Percentiles rank a stretch among this genome's conserved stretches.
These are phyloP conservation scores for Tipula helvola DNA, from an alignment of 2,888 invertebrate genomes.

Conservation along the genomic window DNA sequence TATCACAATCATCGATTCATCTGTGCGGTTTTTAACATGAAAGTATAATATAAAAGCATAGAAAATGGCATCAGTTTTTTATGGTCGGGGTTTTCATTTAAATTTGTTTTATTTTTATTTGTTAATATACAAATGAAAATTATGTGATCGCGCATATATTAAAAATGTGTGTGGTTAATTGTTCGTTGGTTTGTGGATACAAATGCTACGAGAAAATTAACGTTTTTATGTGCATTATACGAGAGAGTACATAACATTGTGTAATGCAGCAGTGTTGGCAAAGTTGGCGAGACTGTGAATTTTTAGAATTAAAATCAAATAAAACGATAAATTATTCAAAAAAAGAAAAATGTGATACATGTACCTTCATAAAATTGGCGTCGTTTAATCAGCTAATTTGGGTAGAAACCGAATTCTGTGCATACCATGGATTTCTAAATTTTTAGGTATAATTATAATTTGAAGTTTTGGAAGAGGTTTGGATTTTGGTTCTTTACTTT, in stretches of 20 bases:
- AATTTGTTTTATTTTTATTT: not conserved
- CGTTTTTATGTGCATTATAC: not conserved
- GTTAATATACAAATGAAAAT: not conserved
- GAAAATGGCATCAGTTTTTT: not conserved
- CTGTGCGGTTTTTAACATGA: not conserved
- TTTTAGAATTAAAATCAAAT: not conserved
- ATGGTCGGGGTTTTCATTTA: not conserved
- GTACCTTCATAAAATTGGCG: no score
- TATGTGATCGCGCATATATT: constrained; percentile 4
- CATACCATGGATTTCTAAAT: no score
- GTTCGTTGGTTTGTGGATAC: not conserved
- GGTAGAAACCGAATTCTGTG: no score
- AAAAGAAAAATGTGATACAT: no score
- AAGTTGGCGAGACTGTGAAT: not conserved
- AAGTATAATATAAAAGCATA: not conserved
- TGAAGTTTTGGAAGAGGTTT: no score
- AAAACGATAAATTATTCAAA: no score
- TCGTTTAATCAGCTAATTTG: no score
- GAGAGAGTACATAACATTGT: not conserved
- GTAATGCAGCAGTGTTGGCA: not conserved
- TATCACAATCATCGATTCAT: not conserved
- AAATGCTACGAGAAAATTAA: not conserved
- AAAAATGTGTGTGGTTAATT: not conserved
- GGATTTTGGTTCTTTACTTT: no score
- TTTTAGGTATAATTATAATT: no score